phyloP scores from a whole-genome alignment of 2,888 invertebrate species.

The Cantharis rustica region DNA sequence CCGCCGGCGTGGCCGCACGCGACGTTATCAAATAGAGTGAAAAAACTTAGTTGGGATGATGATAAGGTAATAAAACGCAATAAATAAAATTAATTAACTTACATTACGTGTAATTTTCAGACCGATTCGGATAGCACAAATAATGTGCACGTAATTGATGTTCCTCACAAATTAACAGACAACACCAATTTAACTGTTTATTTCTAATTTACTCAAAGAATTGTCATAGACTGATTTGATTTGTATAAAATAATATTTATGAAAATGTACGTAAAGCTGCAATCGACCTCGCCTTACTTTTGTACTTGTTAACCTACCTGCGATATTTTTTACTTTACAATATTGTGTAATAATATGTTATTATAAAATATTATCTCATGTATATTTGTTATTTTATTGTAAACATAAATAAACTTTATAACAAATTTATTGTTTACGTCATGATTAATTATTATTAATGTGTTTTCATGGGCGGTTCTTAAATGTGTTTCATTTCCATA shows the following conservation, averaged over 20 bases:
- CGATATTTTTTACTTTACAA: background rate
- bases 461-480: background rate
- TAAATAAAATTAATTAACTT: constrained; percentile 9
- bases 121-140: constrained; percentile 60
- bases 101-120: constrained; percentile 45
- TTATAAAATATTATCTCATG: constrained; percentile 12
- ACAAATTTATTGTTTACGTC: background rate
- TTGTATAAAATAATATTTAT: background rate
- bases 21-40: constrained; percentile 72
- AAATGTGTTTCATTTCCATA: too few species aligned
- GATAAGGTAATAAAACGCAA: constrained; percentile 49
- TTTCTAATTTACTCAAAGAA: constrained; percentile 52
- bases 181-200: constrained; percentile 64
- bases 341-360: constrained; percentile 5
- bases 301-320: constrained; percentile 2
- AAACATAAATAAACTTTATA: constrained; percentile 17
- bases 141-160: constrained; percentile 55
- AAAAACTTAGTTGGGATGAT: constrained; percentile 81
- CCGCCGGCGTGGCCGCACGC: constrained; percentile 67
- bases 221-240: constrained; percentile 8
- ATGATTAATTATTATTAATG: background rate
- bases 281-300: constrained; percentile 1
- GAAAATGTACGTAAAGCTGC: constrained; percentile 1
- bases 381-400: constrained; percentile 20
- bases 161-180: constrained; percentile 56